phyloP scores from a whole-genome alignment of 2,113 vertebrate genomes.

The Strix uralensis region DNA sequence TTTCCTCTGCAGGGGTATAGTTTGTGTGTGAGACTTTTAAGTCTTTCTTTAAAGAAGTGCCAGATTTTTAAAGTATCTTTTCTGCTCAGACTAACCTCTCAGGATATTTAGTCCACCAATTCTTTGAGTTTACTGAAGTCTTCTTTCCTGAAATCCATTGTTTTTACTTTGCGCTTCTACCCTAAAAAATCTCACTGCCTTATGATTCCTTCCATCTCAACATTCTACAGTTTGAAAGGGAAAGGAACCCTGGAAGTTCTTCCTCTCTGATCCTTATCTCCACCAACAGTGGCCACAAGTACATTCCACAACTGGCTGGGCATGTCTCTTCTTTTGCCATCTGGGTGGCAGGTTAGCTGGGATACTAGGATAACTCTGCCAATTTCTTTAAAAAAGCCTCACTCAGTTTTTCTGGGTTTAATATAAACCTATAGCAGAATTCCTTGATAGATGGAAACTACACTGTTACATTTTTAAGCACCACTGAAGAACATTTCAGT shows the following conservation, averaged over 20 bases:
- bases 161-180: not conserved
- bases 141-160: not conserved
- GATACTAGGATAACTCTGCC: not conserved
- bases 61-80: not conserved
- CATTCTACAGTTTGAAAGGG: not conserved
- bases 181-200: not conserved
- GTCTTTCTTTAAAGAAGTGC: not conserved
- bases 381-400: not conserved
- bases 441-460: not conserved
- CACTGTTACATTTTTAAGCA: not conserved
- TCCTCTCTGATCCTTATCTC: not conserved
- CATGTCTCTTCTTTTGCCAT: not conserved
- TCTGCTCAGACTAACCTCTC: not conserved
- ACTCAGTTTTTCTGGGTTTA: not conserved
- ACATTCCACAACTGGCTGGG: not conserved
- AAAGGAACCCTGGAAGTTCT: not conserved
- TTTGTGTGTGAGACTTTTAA: not conserved
- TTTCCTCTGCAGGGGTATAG: not conserved
- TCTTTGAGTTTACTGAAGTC: not conserved
- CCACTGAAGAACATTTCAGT: not conserved
- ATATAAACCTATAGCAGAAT: not conserved
- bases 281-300: not conserved
- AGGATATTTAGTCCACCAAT: not conserved
- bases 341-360: not conserved
- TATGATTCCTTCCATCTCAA: not conserved